Conservation (phyloP, 2,113 vertebrate species). For the Esox niger region DNA sequence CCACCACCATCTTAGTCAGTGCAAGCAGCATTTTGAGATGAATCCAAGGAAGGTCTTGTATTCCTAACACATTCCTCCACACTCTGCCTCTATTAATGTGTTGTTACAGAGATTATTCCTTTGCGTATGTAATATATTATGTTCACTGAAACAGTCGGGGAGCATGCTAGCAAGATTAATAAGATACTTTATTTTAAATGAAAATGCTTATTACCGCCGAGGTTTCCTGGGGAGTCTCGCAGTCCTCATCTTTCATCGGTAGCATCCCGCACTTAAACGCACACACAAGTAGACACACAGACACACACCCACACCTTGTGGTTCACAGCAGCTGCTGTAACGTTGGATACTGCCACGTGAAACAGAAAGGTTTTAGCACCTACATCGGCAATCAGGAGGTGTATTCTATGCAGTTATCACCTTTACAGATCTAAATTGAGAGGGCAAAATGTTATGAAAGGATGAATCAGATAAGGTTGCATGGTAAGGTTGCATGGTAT, state of each 20-base stretch:
- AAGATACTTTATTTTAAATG: constrained; percentile 64
- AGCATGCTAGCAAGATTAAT: constrained; percentile 56
- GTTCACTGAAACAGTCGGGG: constrained; percentile 34
- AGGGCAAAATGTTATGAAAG: no score
- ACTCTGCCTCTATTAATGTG: not conserved
- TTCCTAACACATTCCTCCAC: not conserved
- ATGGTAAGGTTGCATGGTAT: no score
- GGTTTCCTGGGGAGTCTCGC: constrained; percentile 41
- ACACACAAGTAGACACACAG: not conserved
- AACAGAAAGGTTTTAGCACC: not conserved
- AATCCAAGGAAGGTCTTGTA: not conserved
- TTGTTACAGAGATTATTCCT: constrained; percentile 21
- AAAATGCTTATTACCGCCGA: constrained; percentile 61
- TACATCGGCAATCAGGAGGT: not conserved
- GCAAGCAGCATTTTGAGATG: not conserved
- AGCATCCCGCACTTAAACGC: constrained; percentile 41
- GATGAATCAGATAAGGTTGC: no score
- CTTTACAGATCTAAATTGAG: no score
- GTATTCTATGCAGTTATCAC: not conserved
- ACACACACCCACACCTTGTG: not conserved
- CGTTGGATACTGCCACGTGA: not conserved
- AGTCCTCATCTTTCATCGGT: constrained; percentile 56
- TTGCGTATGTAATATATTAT: constrained; percentile 41
- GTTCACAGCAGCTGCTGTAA: not conserved
- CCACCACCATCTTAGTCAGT: not conserved